Base-by-base conservation (phyloP, 2,113 vertebrate genomes). In the Thinocorus orbignyianus region DNA sequence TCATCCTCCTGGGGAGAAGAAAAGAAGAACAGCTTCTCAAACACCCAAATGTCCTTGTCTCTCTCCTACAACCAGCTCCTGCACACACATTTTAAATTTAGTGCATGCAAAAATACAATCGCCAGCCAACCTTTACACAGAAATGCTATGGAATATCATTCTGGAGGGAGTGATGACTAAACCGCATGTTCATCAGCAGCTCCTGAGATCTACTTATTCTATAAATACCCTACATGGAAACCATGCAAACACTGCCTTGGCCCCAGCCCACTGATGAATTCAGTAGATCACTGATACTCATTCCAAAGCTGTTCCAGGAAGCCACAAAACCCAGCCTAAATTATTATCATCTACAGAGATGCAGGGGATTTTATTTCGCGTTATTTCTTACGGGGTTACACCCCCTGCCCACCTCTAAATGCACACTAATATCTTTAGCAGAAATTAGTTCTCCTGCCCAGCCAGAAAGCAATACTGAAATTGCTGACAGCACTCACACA, bases 151-250 rank as follows among this genome's bases (percentile, higher is more conserved):
- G 86, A 95, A 77, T 94, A 93, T 49, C 58, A 23, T 91, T 93
- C 78, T 81, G 49, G 79, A 76, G 57, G 61, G 48, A 88, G 85
- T 86, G 92, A 97, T 95, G 87, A 93, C 81, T 95, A 96, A 95
- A 96, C 68, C 42, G 1, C 69, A 81, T 93, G 86, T 78, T 97
- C 93, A 93, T 17, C 52, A 95, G 87, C 72, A 81, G 81, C 72
- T 92, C 90, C 91, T 41, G 80, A 93, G 92, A 82, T 92, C 68
- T 71, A 55, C 82, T 96, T 92, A 81, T 61, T 90, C 92, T 96
- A 96, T 95, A 96, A 97, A 97, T 96, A 97, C 39, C 30, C 69
- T 85, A 60, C 70, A 79, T 31, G 70, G 78, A 95, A 96, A 96
- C 70, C 77, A 65, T 39, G 71, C 83, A 94, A 92, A 87, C 31